Base-by-base conservation (phyloP, 2,797 vertebrate genomes). In the Carapus acus region DNA sequence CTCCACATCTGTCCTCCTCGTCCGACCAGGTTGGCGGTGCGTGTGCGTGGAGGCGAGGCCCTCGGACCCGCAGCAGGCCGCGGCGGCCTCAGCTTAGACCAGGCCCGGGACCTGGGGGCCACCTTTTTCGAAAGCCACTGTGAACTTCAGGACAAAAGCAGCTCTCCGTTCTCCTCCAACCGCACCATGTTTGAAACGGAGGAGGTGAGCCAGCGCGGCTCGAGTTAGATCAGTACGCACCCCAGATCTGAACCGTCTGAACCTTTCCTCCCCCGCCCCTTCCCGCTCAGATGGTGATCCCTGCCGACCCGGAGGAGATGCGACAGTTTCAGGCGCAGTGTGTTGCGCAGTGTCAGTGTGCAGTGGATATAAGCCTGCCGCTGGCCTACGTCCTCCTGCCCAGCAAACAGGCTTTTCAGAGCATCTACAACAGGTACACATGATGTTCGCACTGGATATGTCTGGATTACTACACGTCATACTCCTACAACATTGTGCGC, bases 181-280 rank as follows among this genome's bases (percentile, higher is more conserved):
- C 88, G 93, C 69, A 95, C 93, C 55, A 96, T 96, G 94, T 96
- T 92, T 42, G 94, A 96, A 80, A 93, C 93, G 0, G 94, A 96
- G 54, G 94, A 96, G 91, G 94, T 94, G 54, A 1, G 41, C 12
- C 8, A 29, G 4, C 47, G 20, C 7, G 1, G n/a, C n/a, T 50
- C 11, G 45, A 1, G 7, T 45, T 2, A 34, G 5, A 18, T 4
- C 8, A 17, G 11, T 45, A 8, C 2, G 4, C 15, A 34, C 7
- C 5, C 8, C 23, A 21, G 16, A 33, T 3, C 14, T 33, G 31
- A 13, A 12, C 12, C 38, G 8, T 41, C 15, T 37, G 19, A 1
- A 13, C 40, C 22, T 19, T 7, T 39, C 14, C 46, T 6, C 13
- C 17, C 3, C 2, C n/a, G n/a, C 7, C 9, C 2, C 24, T 46